phyloP scores from a whole-genome alignment of 2,113 vertebrate genomes.

The Phodopus roborovskii region DNA sequence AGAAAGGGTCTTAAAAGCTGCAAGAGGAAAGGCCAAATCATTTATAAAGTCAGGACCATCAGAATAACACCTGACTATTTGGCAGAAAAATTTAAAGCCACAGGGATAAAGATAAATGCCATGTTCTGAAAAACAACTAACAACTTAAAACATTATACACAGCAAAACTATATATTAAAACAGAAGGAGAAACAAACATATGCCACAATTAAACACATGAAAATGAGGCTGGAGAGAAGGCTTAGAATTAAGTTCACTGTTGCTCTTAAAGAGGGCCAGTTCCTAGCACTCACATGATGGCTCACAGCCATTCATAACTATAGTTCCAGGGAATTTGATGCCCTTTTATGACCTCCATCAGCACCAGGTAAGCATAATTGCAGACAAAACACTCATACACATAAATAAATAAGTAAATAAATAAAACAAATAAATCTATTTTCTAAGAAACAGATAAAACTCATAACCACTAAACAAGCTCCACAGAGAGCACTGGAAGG shows the following conservation, averaged over 20 bases:
- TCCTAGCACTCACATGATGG: neutral
- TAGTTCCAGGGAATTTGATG: neutral
- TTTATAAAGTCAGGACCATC: neutral
- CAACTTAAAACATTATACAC: neutral
- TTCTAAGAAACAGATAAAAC: neutral
- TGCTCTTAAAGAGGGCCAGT: neutral
- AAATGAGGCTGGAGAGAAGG: neutral
- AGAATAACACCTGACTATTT: neutral
- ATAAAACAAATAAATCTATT: no score
- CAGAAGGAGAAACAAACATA: neutral
- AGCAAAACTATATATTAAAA: neutral
- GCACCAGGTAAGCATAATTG: neutral
- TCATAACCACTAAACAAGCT: neutral
- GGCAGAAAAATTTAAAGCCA: neutral
- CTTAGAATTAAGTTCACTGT: neutral
- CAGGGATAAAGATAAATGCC: neutral
- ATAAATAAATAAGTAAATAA: neutral
- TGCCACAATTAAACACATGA: neutral
- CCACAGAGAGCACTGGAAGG: neutral
- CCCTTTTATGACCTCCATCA: neutral
- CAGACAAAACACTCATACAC: neutral
- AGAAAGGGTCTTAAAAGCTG: neutral
- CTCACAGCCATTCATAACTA: neutral
- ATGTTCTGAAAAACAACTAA: neutral
- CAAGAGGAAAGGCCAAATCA: neutral